Evolutionary conservation across 2,797 vertebrate genomes (phyloP).

Genomic region (Trichosurus vulpecula): DNA sequence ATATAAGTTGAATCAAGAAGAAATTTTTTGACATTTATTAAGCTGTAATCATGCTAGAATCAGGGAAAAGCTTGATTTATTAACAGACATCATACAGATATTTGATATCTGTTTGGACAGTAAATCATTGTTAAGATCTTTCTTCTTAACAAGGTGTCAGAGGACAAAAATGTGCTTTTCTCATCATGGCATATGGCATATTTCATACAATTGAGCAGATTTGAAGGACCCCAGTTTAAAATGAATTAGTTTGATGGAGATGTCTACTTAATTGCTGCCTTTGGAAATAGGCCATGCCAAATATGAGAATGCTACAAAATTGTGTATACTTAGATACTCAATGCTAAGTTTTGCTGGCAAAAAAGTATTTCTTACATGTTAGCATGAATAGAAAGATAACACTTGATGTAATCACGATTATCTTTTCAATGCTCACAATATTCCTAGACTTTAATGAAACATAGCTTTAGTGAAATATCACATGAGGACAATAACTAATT

Average conservation of each 20-base stretch:
- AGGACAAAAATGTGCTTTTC: slow-evolving; percentile 7
- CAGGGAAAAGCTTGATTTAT: background rate
- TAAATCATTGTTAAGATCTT: background rate
- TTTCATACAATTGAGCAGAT: background rate
- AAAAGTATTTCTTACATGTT: background rate
- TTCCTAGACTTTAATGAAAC: slow-evolving; percentile 19
- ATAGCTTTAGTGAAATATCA: background rate
- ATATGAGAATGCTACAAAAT: background rate
- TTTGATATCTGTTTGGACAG: background rate
- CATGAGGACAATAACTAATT: slow-evolving; percentile 11
- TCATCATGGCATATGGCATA: background rate
- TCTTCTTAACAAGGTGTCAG: background rate
- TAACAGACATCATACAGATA: background rate
- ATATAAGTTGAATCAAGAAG: background rate
- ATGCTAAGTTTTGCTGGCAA: background rate
- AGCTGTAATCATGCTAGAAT: background rate
- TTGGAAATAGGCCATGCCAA: background rate
- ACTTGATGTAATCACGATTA: background rate
- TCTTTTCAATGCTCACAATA: background rate
- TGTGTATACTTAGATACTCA: background rate
- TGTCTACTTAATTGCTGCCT: background rate
- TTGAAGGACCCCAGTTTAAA: slow-evolving; percentile 5
- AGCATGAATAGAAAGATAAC: background rate
- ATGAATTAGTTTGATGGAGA: background rate
- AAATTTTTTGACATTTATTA: background rate